Evolutionary conservation across 2,888 invertebrate genomes (phyloP).

Genomic region (Drosophila paranaensis): DNA sequence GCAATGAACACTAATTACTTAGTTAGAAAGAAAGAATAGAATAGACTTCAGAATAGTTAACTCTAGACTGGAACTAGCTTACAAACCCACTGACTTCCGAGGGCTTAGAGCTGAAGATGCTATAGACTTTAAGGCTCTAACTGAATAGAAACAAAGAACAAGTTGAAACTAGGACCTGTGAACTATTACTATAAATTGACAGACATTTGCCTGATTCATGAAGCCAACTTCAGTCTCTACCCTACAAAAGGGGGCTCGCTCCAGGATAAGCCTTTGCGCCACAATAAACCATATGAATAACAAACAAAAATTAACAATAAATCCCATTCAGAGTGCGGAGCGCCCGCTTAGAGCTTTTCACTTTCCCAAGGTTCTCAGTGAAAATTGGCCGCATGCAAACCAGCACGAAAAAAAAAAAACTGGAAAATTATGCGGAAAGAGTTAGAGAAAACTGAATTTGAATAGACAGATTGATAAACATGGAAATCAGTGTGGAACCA

Average conservation of each 20-base stretch:
- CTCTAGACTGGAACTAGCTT: too few species aligned
- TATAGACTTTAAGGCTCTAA: too few species aligned
- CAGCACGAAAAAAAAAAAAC: conserved; percentile 25
- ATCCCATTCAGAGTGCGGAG: background rate
- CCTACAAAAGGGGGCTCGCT: background rate
- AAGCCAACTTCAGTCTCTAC: background rate
- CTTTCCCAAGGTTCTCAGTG: conserved; percentile 20
- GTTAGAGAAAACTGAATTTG: conserved; percentile 32
- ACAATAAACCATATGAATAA: background rate
- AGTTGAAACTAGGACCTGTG: too few species aligned
- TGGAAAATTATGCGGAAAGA: conserved; percentile 13
- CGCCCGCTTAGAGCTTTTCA: conserved; percentile 5
- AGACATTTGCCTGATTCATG: background rate
- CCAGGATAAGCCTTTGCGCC: background rate
- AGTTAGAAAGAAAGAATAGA: too few species aligned
- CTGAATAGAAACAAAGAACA: too few species aligned
- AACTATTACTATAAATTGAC: too few species aligned
- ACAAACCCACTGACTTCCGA: too few species aligned
- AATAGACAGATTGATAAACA: conserved; percentile 40
- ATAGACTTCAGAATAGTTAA: too few species aligned
- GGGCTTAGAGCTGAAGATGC: too few species aligned
- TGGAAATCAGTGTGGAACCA: conserved; percentile 42
- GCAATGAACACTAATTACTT: too few species aligned
- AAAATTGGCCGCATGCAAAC: conserved; percentile 27
- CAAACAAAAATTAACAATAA: background rate